Evolutionary conservation across 1,140 invertebrate genomes (phyloP).

Genomic region (Pantala flavescens): DNA sequence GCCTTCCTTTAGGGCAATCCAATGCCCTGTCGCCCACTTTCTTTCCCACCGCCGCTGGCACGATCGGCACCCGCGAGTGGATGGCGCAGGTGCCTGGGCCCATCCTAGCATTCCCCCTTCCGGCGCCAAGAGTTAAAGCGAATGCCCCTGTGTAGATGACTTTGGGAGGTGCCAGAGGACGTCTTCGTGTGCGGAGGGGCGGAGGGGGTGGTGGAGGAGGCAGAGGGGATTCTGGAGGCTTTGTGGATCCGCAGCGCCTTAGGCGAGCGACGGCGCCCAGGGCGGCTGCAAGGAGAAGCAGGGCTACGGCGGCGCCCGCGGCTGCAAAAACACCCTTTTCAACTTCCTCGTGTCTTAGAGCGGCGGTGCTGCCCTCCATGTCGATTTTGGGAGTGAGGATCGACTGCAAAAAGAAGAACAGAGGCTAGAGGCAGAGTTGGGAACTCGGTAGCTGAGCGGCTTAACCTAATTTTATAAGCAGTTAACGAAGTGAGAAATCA

Average conservation of each 20-base stretch:
- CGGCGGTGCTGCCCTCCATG: not conserved
- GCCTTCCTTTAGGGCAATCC: not conserved
- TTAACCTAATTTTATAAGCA: too few species aligned
- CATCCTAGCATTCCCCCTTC: not conserved
- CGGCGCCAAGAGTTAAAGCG: not conserved
- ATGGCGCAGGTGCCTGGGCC: not conserved
- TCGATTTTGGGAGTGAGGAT: not conserved
- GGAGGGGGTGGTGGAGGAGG: slow-evolving; percentile 2
- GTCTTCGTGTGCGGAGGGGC: slow-evolving; percentile 22
- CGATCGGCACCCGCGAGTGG: not conserved
- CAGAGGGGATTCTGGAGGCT: slow-evolving; percentile 17
- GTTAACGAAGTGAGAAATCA: too few species aligned
- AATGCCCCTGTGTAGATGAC: slow-evolving; percentile 30
- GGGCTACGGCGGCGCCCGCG: slow-evolving; percentile 25
- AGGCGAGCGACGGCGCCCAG: slow-evolving; percentile 25
- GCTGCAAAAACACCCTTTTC: slow-evolving; percentile 12
- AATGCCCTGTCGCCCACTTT: not conserved
- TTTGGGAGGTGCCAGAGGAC: slow-evolving; percentile 23
- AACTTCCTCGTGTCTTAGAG: not conserved
- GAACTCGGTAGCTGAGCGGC: too few species aligned
- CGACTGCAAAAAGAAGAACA: not conserved
- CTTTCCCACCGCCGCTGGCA: not conserved
- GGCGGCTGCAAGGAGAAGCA: slow-evolving; percentile 24
- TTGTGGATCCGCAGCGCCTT: slow-evolving; percentile 19
- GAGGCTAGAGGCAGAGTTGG: too few species aligned